Evolutionary conservation across 2,113 vertebrate genomes (phyloP).

Genomic region (Cyprinodon brontotheroides): DNA sequence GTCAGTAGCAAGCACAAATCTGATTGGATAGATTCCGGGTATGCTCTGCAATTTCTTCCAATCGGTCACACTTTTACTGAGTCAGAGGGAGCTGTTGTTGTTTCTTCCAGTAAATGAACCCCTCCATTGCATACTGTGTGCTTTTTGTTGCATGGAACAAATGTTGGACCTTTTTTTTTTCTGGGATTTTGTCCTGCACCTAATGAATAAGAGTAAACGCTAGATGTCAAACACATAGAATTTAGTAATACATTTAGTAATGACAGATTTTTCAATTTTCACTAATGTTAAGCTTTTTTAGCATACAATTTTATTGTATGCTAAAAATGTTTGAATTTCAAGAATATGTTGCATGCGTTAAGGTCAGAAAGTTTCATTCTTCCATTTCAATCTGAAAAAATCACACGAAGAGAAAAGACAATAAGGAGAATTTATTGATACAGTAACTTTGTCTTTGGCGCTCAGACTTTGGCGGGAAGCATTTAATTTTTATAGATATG

Average conservation of each 20-base stretch:
- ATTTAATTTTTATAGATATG: no score
- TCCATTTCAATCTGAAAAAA: no score
- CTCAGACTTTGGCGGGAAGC: no score
- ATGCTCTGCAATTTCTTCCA: conserved; percentile 45
- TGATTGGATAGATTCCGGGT: conserved; percentile 60
- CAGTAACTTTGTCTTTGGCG: no score
- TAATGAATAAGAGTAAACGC: neutral
- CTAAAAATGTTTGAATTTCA: neutral
- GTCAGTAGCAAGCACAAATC: conserved; percentile 53
- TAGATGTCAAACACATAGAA: no score
- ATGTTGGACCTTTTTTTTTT: neutral
- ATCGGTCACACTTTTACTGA: conserved; percentile 46
- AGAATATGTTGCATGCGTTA: neutral
- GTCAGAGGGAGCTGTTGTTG: conserved; percentile 28
- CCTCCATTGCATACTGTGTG: neutral
- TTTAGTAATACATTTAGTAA: neutral
- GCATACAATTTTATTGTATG: no score
- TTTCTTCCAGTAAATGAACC: neutral
- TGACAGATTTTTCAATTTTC: neutral
- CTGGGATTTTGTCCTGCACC: neutral
- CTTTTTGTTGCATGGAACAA: neutral
- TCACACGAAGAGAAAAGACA: no score
- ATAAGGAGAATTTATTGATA: no score
- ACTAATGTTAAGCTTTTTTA: no score
- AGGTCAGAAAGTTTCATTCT: neutral